Evolutionary conservation across 2,113 vertebrate genomes (phyloP), one percentile per base, ranked within the genome.

Genomic region (Macaca mulatta): DNA sequence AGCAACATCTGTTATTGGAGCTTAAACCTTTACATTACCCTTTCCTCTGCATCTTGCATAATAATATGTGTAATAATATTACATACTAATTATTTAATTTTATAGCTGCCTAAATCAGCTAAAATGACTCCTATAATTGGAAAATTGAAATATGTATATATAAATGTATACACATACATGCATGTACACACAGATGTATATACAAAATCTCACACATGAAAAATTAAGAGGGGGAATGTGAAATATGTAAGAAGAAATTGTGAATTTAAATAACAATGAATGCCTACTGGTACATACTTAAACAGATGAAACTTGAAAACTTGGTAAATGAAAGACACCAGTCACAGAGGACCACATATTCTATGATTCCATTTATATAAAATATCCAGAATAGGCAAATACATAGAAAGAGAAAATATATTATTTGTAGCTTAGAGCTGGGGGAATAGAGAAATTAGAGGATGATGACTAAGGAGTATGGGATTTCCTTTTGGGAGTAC

Each of bases 1-100:
- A 88, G 40, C 14, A 67, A 40, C 23, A 61, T 69, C 50, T 93
- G 23, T 40, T 86, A 30, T 43, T 85, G 40, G 25, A 30, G 30
- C 23, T 69, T 83, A 84, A 75, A 72, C 88, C 77, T 59, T 95
- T 83, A 79, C 90, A 52, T 80, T 80, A 52, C 23, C 30, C 10
- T 88, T 64, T 23, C 9, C 14, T 93, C 59, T 88, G 38, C 10
- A 72, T 92, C 25, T 40, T 80, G 30, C 16, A 35, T 90, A 92
- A 59, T 72, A 72, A 57, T 43, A 59, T 0, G 82, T 35, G 10
- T 17, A 72, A 77, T 10, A 52, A n/a, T 38, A 77, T 75, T 89
- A 77, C 4, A 90, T 8, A 75, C 75, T 84, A 69, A 64, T 90
- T 89, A 3, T 40, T 92, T 40, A 32, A 86, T 86, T 90, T 92